A percentile compares a stretch with the other conserved stretches of the same genome.
These are phyloP conservation scores for Eulemur macaco DNA, from an alignment of 2,113 vertebrate genomes.

Conservation along the genomic window DNA sequence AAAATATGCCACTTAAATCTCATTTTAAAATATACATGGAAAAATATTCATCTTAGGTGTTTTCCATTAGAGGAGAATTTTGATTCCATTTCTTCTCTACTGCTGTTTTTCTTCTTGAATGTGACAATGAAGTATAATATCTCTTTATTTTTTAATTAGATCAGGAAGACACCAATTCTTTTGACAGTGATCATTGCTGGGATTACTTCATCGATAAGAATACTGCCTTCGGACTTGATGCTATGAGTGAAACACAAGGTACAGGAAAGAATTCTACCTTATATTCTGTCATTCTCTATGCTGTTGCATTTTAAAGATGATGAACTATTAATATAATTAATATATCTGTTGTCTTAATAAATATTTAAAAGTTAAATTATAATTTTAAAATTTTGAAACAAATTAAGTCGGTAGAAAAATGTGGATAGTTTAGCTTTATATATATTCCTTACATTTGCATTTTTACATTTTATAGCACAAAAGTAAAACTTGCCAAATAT, in stretches of 20 bases:
- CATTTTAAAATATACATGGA: conserved; percentile 40
- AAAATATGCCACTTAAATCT: conserved; percentile 21
- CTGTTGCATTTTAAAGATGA: neutral
- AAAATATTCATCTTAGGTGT: conserved; percentile 3
- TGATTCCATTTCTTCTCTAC: neutral
- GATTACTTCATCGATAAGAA: neutral
- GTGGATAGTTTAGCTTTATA: neutral
- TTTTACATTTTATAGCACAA: neutral
- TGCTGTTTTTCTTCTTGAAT: conserved; percentile 14
- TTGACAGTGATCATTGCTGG: neutral
- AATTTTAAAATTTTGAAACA: neutral
- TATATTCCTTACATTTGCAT: neutral
- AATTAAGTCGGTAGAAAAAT: neutral
- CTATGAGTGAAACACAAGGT: neutral
- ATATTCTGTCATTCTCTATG: neutral
- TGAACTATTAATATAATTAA: neutral
- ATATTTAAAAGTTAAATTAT: conserved; percentile 30
- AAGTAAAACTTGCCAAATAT: neutral
- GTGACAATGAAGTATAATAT: neutral
- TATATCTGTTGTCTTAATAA: neutral
- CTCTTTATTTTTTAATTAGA: conserved; percentile 57
- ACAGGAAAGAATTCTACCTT: neutral
- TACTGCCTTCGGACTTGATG: conserved; percentile 26
- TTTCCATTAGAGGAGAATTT: neutral
- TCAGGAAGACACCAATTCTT: neutral